phyloP scores from a whole-genome alignment of 2,113 vertebrate species.

The Lamprotornis superbus region DNA sequence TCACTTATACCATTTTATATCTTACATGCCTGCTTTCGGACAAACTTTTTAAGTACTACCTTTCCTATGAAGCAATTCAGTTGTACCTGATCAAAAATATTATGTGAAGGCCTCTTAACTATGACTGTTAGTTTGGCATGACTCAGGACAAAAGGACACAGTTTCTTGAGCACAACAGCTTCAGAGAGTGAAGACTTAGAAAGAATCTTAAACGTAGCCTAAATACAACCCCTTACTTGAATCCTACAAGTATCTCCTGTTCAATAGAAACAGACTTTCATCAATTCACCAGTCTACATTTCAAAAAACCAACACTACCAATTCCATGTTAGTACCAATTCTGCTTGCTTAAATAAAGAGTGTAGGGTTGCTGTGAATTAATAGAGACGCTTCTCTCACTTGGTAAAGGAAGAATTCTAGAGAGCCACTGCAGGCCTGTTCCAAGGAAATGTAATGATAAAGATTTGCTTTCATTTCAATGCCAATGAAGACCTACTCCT shows the following conservation, averaged over 20 bases:
- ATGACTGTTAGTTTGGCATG: neutral
- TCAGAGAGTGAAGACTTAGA: neutral
- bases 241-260: neutral
- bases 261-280: neutral
- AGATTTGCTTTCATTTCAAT: neutral
- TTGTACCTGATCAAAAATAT: neutral
- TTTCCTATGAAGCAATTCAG: neutral
- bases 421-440: neutral
- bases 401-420: neutral
- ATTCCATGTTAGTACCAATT: neutral
- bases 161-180: neutral
- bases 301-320: neutral
- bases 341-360: neutral
- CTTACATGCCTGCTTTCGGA: neutral
- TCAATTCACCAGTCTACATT: neutral
- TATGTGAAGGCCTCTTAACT: neutral
- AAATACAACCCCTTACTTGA: neutral
- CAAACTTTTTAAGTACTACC: neutral
- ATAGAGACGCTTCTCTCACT: neutral
- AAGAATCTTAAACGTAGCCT: neutral
- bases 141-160: neutral
- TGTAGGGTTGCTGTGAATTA: neutral
- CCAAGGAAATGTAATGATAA: neutral
- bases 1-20: neutral
- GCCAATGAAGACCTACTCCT: neutral